Conservation (phyloP, 1,140 invertebrate genomes). For the Gryllus bimaculatus region DNA sequence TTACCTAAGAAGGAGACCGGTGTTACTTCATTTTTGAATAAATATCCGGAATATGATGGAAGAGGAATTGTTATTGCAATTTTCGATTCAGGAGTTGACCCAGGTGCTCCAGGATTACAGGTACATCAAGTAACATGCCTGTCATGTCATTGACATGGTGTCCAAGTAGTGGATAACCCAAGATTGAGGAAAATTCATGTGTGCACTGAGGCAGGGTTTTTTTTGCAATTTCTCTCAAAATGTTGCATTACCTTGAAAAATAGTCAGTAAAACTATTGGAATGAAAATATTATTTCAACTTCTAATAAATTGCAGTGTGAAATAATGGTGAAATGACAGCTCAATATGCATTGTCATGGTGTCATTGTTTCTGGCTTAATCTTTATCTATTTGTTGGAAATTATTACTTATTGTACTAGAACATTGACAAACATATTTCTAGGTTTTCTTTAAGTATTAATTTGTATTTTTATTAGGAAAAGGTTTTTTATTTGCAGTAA, state of each 20-base stretch:
- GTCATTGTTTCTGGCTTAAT: not conserved
- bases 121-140: conserved; percentile 43
- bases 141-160: conserved; percentile 6
- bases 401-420: too few relatives aligned
- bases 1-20: conserved; percentile 95
- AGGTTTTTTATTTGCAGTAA: too few relatives aligned
- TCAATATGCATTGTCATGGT: not conserved
- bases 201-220: too few relatives aligned
- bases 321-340: not conserved
- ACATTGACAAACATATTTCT: too few relatives aligned
- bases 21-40: conserved; percentile 74
- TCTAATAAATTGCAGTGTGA: not conserved
- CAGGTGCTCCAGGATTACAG: conserved; percentile 85
- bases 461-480: too few relatives aligned
- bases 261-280: too few relatives aligned
- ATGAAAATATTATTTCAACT: too few relatives aligned
- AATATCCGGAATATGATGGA: conserved; percentile 90
- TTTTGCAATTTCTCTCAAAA: too few relatives aligned
- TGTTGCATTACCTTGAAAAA: too few relatives aligned
- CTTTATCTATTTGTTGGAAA: not conserved
- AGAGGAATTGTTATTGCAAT: conserved; percentile 86
- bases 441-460: too few relatives aligned
- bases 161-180: not conserved
- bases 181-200: too few relatives aligned
- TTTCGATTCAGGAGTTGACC: conserved; percentile 96